A percentile compares a stretch with the other conserved stretches of the same genome.
Conservation (phyloP, 2,888 invertebrate genomes). For the Galerucella nymphaeae region DNA sequence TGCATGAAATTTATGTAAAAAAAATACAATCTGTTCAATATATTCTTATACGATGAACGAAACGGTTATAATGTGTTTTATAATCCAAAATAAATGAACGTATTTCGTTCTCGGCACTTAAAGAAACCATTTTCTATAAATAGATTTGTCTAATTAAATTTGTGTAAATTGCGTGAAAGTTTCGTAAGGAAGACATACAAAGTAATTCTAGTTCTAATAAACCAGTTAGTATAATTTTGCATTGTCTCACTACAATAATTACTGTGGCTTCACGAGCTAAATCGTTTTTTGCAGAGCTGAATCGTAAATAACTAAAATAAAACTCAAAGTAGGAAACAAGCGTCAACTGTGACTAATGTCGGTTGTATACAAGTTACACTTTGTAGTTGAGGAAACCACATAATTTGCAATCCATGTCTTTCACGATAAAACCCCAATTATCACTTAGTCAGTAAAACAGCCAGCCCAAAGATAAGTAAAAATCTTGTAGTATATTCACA, state of each 20-base stretch:
- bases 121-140: conserved; percentile 19
- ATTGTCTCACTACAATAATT: conserved; percentile 30
- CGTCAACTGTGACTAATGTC: neutral
- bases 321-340: neutral
- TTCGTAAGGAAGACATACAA: conserved; percentile 40
- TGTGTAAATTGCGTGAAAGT: conserved; percentile 36
- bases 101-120: neutral
- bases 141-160: conserved; percentile 28
- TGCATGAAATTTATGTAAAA: neutral
- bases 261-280: conserved; percentile 32
- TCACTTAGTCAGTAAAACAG: no score
- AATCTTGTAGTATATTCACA: no score
- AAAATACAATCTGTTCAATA: neutral
- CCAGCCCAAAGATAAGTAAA: no score
- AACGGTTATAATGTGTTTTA: neutral
- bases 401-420: no score
- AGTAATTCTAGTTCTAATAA: conserved; percentile 40
- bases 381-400: no score
- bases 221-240: conserved; percentile 34
- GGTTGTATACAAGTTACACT: no score
- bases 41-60: neutral
- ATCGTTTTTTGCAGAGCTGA: conserved; percentile 2
- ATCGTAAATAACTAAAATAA: neutral
- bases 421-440: no score
- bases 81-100: conserved; percentile 2